phyloP scores from a whole-genome alignment of 2,797 vertebrate genomes.

The Leptoclinus maculatus region DNA sequence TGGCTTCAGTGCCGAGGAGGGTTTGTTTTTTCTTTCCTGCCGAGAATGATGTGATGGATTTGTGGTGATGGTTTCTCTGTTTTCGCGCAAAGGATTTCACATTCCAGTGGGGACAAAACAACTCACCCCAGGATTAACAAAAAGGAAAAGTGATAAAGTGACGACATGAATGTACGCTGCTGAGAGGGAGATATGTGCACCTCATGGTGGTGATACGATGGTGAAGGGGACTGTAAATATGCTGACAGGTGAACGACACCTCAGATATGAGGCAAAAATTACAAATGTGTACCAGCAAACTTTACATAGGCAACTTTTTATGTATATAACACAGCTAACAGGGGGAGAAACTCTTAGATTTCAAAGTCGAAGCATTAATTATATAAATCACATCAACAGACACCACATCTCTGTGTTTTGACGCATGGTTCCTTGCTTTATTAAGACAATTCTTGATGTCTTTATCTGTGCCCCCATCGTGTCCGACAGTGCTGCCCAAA shows the following conservation, averaged over 20 bases:
- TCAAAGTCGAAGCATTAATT: too few relatives aligned
- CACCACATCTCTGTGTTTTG: too few relatives aligned
- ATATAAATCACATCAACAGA: not conserved
- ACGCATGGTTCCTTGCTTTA: too few relatives aligned
- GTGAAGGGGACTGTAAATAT: not conserved
- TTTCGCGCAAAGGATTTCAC: conserved; percentile 39
- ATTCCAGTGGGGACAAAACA: conserved; percentile 56
- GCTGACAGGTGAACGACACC: not conserved
- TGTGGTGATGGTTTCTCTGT: conserved; percentile 44
- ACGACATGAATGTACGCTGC: not conserved
- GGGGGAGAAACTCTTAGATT: too few relatives aligned
- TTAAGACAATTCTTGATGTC: too few relatives aligned
- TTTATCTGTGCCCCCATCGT: too few relatives aligned
- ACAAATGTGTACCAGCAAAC: not conserved
- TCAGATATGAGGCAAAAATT: not conserved
- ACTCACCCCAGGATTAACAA: conserved; percentile 4
- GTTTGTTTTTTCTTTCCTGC: conserved; percentile 59
- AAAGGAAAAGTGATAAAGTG: not conserved
- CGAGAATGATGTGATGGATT: conserved; percentile 59
- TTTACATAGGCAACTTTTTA: not conserved
- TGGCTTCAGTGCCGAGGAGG: conserved; percentile 50
- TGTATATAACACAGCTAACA: not conserved
- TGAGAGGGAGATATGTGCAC: not conserved
- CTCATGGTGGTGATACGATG: not conserved
- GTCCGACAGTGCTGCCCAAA: too few relatives aligned